Conservation (phyloP, 2,888 invertebrate genomes). For the Sesia bembeciformis region DNA sequence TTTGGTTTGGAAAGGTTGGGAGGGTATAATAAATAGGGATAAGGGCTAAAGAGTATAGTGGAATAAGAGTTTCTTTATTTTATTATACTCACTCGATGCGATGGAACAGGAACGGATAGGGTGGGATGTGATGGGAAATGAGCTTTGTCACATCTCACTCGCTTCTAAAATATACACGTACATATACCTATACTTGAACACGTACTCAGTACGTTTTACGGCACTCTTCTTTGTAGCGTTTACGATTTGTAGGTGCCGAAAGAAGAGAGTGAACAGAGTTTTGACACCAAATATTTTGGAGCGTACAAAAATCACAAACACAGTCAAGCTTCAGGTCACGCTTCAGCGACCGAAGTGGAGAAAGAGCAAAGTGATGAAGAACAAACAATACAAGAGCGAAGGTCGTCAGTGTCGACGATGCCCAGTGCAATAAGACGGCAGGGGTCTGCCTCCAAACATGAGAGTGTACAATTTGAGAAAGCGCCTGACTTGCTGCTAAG, state of each 20-base stretch:
- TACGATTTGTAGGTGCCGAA: constrained; percentile 28
- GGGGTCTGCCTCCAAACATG: constrained; percentile 6
- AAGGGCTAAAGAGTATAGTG: too few relatives aligned
- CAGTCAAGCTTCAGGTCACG: constrained; percentile 12
- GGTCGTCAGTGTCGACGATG: constrained; percentile 8
- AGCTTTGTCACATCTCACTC: neutral
- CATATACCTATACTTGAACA: too few relatives aligned
- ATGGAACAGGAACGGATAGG: too few relatives aligned
- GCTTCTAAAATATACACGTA: too few relatives aligned
- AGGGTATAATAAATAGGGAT: too few relatives aligned
- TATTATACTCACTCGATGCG: too few relatives aligned
- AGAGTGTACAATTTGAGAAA: constrained; percentile 7
- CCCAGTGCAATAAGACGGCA: constrained; percentile 12
- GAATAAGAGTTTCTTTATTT: too few relatives aligned
- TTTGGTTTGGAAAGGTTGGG: too few relatives aligned
- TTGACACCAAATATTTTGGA: constrained; percentile 57
- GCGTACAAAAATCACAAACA: constrained; percentile 40
- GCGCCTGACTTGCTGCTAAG: constrained; percentile 1
- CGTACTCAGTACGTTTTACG: too few relatives aligned
- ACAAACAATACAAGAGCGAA: neutral
- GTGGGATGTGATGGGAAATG: neutral
- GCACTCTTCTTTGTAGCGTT: neutral
- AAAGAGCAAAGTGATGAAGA: constrained; percentile 7
- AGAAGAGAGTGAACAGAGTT: constrained; percentile 56
- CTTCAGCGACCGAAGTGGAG: constrained; percentile 5